Percentiles rank a stretch among this genome's conserved stretches.
These are phyloP conservation scores for Columba janthina DNA, from an alignment of 2,113 vertebrate genomes.

Conservation along the genomic window DNA sequence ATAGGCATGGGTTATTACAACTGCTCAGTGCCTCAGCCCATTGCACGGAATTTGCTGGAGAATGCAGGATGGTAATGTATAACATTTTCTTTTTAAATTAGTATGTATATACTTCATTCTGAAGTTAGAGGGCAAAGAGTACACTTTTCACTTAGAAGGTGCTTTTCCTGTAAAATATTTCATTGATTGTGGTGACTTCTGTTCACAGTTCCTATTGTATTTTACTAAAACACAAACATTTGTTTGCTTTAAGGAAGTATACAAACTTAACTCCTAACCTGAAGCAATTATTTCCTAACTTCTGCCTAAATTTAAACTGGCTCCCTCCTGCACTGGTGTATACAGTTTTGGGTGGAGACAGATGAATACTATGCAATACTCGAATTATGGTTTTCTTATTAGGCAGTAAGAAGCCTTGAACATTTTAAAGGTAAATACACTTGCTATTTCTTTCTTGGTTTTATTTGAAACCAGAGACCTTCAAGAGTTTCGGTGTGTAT, in stretches of 20 bases:
- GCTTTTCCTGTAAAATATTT: neutral
- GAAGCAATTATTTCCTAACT: neutral
- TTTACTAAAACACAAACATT: neutral
- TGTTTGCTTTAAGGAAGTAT: neutral
- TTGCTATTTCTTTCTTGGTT: neutral
- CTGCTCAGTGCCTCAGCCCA: constrained; percentile 90
- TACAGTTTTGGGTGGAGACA: neutral
- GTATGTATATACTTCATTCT: neutral
- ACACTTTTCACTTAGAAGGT: neutral
- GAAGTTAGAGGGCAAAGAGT: neutral
- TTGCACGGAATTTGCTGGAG: constrained; percentile 92
- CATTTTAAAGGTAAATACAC: neutral
- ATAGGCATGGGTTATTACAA: constrained; percentile 99
- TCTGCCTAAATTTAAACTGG: neutral
- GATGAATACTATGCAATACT: neutral
- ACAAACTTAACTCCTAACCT: neutral
- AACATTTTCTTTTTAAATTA: neutral
- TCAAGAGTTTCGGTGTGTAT: neutral
- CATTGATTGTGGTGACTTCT: neutral
- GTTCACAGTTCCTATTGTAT: neutral
- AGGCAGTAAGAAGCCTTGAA: neutral
- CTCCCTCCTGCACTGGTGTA: neutral
- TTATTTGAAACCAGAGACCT: neutral
- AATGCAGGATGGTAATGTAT: constrained; percentile 94
- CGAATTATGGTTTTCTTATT: neutral